Percentiles rank a stretch among this genome's conserved stretches.
Conservation (phyloP, 2,113 vertebrate species). For the Mirounga angustirostris region DNA sequence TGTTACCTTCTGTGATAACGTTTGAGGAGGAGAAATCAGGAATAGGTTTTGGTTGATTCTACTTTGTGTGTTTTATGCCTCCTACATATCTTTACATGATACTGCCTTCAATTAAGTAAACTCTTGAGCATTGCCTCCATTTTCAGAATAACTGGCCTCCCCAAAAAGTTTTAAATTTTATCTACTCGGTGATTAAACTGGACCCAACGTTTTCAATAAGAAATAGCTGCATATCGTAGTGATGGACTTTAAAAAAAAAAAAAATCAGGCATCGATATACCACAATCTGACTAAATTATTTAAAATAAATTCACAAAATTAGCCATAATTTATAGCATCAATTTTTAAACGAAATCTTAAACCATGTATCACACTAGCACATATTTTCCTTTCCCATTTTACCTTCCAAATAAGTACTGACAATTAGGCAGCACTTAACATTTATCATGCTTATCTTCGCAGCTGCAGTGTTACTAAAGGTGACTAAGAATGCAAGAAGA, state of each 20-base stretch:
- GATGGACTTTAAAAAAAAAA: neutral
- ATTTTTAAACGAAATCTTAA: neutral
- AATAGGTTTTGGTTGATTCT: neutral
- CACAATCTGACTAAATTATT: neutral
- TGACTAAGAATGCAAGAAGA: slow-evolving; percentile 65
- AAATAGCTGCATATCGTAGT: neutral
- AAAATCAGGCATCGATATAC: neutral
- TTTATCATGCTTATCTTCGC: slow-evolving; percentile 70
- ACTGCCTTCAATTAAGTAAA: neutral
- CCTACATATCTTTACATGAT: neutral
- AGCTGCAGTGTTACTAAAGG: slow-evolving; percentile 63
- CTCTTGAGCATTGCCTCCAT: neutral
- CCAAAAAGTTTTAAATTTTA: neutral
- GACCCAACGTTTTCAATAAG: neutral
- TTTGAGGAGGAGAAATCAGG: neutral
- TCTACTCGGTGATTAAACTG: neutral
- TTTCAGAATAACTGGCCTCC: neutral
- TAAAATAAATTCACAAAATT: slow-evolving; percentile 46
- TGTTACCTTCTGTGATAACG: neutral
- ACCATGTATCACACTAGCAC: neutral
- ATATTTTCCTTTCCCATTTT: slow-evolving; percentile 55
- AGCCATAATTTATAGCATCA: neutral
- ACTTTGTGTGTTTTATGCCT: neutral
- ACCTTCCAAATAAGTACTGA: slow-evolving; percentile 43
- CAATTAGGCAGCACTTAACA: slow-evolving; percentile 69